Percentiles rank a stretch among this genome's conserved stretches.
Conservation (phyloP, 23 tunicate species). For the Corella eumyota region DNA sequence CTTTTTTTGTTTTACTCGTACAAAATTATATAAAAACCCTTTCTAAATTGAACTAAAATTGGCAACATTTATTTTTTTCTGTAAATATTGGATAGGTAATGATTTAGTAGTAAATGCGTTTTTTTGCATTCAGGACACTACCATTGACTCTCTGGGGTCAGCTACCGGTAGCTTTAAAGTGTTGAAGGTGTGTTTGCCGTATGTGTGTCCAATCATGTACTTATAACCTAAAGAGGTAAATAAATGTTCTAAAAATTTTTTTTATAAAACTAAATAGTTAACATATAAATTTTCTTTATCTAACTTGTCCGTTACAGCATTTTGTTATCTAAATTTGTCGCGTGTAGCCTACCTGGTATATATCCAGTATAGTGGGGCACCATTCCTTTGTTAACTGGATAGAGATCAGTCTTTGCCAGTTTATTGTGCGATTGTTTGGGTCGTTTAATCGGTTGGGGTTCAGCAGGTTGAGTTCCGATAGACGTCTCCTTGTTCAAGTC, state of each 20-base stretch:
- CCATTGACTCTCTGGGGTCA: background rate
- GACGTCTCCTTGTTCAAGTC: conserved; percentile 5
- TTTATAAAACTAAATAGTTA: background rate
- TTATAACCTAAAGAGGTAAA: conserved; percentile 56
- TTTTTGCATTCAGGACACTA: no score
- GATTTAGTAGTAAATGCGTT: no score
- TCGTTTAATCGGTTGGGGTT: background rate
- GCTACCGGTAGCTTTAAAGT: conserved; percentile 60
- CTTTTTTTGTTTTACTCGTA: no score
- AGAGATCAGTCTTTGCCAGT: conserved; percentile 37
- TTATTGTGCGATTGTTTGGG: background rate
- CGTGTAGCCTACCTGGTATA: conserved; percentile 69
- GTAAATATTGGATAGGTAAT: no score
- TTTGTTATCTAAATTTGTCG: background rate
- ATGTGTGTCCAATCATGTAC: conserved; percentile 79
- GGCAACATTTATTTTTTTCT: no score
- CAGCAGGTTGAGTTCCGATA: background rate
- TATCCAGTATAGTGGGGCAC: conserved; percentile 95
- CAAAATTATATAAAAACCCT: no score
- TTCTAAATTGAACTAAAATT: no score
- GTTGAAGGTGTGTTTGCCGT: conserved; percentile 83
- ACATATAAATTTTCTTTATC: background rate
- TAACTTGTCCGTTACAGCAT: background rate
- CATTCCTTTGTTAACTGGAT: conserved; percentile 69
- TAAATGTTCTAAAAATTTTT: background rate